Evolutionary conservation across 2,113 vertebrate genomes (phyloP), one percentile per base, ranked within the genome.

Genomic region (Micronisus gabar): DNA sequence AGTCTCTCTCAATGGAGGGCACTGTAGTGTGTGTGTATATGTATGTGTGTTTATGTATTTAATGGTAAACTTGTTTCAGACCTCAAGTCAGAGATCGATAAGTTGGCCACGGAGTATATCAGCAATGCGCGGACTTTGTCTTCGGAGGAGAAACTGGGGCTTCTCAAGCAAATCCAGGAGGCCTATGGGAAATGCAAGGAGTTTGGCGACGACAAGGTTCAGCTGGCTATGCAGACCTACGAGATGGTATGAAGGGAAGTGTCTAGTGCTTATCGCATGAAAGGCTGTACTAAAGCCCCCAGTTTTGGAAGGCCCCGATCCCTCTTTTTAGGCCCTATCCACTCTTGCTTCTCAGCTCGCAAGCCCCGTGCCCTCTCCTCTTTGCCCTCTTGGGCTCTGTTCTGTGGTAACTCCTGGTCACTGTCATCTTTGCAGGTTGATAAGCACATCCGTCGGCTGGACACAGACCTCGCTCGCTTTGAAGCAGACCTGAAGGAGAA

Each of bases 151-250:
- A 99, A 99, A 84, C 96, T 99, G 95, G 98, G 99, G 85, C 99
- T 99, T 55, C 98, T 99, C 93, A 99, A 99, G 95, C 99, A 99
- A 97, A 99, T 99, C 96, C 99, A 99, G 79, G 99, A 99, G 79
- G 99, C 99, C 38, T 99, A 99, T 93, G 99, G 98, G 95, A 99
- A 99, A 96, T 99, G 99, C 98, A 99, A 99, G 95, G 99, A 99
- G 72, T 99, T 99, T 95, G 99, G 99, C 25, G 99, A 99, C 36
- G 99, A 99, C 97, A 99, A 99, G 95, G 99, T 99, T 84, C 99
- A 99, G 96, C 99, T 99, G 93, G 99, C 99, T 81, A 99, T 99
- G 99, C 99, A 99, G 98, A 99, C 99, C 65, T 99, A 99, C 56
- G 99, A 99, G 95, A 99, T 99, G 99, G 99, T 99, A 98, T 96